Conservation (phyloP, 2,113 vertebrate species). For the Macquaria ambigua region DNA sequence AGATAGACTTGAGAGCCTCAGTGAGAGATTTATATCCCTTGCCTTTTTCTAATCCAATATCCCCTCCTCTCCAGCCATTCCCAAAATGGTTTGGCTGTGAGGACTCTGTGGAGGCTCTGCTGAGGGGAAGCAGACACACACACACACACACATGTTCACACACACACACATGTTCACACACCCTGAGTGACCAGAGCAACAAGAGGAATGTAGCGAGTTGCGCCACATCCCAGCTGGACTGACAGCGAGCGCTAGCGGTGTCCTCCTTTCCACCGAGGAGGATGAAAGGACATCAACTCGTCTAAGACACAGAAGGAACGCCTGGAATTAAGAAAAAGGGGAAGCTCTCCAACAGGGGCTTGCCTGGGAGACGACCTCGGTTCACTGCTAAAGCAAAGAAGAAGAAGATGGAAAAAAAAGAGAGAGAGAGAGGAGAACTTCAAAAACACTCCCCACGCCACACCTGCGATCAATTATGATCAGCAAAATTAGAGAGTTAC, state of each 20-base stretch:
- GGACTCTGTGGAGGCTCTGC: conserved; percentile 75
- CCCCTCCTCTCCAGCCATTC: conserved; percentile 75
- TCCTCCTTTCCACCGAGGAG: conserved; percentile 79
- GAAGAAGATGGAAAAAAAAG: conserved; percentile 53
- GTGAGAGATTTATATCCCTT: conserved; percentile 80
- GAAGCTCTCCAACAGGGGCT: conserved; percentile 80
- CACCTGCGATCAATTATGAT: conserved; percentile 84
- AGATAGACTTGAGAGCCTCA: conserved; percentile 77
- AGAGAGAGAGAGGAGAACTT: conserved; percentile 51
- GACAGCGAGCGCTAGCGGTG: conserved; percentile 78
- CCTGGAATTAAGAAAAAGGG: conserved; percentile 79
- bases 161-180: conserved; percentile 74
- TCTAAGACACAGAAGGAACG: conserved; percentile 76
- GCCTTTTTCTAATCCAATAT: conserved; percentile 83
- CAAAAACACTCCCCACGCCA: conserved; percentile 72
- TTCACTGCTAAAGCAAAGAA: conserved; percentile 76
- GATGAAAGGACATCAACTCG: conserved; percentile 81
- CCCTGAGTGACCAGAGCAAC: conserved; percentile 82
- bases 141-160: conserved; percentile 49
- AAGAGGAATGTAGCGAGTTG: conserved; percentile 81
- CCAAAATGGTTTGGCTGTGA: conserved; percentile 80
- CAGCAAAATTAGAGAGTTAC: conserved; percentile 81
- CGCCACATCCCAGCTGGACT: conserved; percentile 83
- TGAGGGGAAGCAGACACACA: conserved; percentile 59
- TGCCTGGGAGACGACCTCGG: conserved; percentile 76